Percentiles rank a stretch among this genome's conserved stretches.
phyloP scores from a whole-genome alignment of 2,888 invertebrate genomes.

The Pachycephus smyrnensis region DNA sequence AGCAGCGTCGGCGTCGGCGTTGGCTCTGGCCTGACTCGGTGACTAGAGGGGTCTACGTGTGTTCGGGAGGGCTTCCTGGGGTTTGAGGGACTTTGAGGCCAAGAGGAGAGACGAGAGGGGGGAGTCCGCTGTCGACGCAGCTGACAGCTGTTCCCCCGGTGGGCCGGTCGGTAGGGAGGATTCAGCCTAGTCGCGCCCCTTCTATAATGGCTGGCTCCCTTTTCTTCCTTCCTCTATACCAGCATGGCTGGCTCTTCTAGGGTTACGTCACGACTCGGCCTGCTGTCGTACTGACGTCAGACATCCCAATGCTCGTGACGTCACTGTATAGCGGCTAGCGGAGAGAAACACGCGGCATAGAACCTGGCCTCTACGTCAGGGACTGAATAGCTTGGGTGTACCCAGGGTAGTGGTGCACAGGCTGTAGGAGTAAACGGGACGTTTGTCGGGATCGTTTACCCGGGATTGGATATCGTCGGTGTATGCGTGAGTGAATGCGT shows the following conservation, averaged over 20 bases:
- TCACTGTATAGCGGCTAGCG: background rate
- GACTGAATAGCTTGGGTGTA: background rate
- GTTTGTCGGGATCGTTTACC: background rate
- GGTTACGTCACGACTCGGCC: conserved; percentile 36
- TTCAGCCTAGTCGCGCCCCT: conserved; percentile 68
- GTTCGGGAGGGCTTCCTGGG: conserved; percentile 19
- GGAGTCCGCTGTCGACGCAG: conserved; percentile 57
- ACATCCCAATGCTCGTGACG: conserved; percentile 12
- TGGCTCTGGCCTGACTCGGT: conserved; percentile 42
- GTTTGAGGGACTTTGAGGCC: background rate
- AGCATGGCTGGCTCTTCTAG: conserved; percentile 61
- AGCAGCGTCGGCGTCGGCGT: conserved; percentile 59
- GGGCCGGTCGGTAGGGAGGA: conserved; percentile 67
- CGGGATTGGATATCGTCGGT: background rate
- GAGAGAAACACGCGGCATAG: background rate
- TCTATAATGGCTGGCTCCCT: conserved; percentile 65
- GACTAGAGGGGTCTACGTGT: conserved; percentile 16
- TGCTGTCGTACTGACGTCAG: conserved; percentile 17
- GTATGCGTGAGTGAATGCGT: background rate
- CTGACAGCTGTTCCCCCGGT: conserved; percentile 67
- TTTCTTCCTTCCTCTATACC: conserved; percentile 66
- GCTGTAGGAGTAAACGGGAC: background rate
- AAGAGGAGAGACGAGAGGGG: conserved; percentile 47
- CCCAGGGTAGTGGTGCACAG: background rate
- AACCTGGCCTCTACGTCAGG: background rate